Evolutionary conservation across 2,888 invertebrate genomes (phyloP), one percentile per base, ranked within the genome.

Genomic region (Lymantria monacha): DNA sequence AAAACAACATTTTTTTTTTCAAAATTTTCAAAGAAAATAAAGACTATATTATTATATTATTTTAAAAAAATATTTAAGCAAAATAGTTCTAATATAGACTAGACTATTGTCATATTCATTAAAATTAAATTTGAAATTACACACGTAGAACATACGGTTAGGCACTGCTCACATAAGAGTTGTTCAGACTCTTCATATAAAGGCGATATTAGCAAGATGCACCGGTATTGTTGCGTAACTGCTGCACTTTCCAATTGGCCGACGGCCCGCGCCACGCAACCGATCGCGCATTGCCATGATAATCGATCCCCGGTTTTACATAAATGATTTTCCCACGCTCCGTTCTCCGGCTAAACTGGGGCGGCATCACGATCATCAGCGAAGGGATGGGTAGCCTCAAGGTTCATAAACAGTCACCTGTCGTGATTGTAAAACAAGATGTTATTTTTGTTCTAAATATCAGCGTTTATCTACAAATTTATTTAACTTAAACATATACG

Each of bases 261-360:
- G 67, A 59, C 66, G 63, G 70, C 69, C 69, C 67, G 53, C 57
- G 55, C 12, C 9, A 41, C 72, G 64, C 74, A 72, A 57, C 57
- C 53, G 67, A 67, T 63, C 67, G 67, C 62, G 58, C 62, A 65
- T 78, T 72, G 70, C 70, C 57, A 68, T 74, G 70, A 82, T 88
- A 86, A 88, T 88, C 87, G 85, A 87, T 87, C 86, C 83, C 76
- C 76, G 74, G 80, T 86, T 87, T 85, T 81, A 76, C 85, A 84
- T 87, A 83, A 87, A 81, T 79, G 79, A 74, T 81, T 77, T 86
- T 89, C 89, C 86, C 89, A 87, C 89, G 87, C 71, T 79, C 81
- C 85, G 81, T 75, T 85, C 83, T 78, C 83, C 74, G 70, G 69
- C 61, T 56, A 66, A 87, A 76, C 75, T 83, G 71, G 83, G 82